Evolutionary conservation across 2,888 invertebrate genomes (phyloP).

Genomic region (Phytoseiulus persimilis): DNA sequence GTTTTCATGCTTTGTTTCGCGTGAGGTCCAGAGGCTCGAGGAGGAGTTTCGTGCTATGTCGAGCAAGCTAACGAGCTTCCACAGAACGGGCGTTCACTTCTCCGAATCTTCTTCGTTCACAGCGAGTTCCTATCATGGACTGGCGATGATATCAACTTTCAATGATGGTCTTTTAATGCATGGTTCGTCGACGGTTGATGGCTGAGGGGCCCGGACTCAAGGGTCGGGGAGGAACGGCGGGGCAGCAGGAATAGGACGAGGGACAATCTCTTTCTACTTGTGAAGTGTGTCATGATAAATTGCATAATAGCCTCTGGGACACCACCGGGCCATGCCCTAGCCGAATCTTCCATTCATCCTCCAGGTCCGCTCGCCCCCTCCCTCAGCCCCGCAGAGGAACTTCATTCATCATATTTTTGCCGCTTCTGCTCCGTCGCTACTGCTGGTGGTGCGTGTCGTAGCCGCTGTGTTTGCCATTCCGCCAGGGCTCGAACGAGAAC

Average conservation of each 20-base stretch:
- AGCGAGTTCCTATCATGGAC: neutral
- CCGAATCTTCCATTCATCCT: constrained; percentile 5
- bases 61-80: too few relatives aligned
- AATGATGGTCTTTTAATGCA: neutral
- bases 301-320: constrained; percentile 5
- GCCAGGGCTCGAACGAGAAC: neutral
- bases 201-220: neutral
- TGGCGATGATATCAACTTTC: neutral
- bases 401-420: neutral
- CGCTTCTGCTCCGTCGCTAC: neutral
- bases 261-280: neutral
- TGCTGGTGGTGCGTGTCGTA: neutral
- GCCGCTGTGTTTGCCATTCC: neutral
- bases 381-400: neutral
- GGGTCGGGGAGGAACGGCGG: neutral
- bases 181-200: neutral
- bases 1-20: neutral
- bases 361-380: neutral
- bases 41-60: too few relatives aligned
- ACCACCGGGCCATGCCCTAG: neutral
- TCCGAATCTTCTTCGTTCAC: neutral
- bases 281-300: neutral
- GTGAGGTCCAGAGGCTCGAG: neutral
- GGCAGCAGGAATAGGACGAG: neutral
- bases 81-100: neutral